phyloP scores from a whole-genome alignment of 2,888 invertebrate genomes.

The Sinopyrophorus schimmeli region DNA sequence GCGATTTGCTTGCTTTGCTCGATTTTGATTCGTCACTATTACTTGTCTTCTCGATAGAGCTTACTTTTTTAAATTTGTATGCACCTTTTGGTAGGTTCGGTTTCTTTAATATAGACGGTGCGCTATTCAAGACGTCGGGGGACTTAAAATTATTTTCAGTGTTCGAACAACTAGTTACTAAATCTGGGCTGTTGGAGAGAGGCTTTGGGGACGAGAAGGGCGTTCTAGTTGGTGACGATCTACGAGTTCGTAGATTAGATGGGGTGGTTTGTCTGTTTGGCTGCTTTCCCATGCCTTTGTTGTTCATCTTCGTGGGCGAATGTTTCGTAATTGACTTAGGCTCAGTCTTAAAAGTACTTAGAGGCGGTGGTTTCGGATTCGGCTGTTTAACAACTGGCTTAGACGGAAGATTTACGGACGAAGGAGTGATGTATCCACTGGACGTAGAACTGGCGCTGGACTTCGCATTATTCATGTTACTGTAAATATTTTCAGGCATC shows the following conservation, averaged over 20 bases:
- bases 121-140: constrained; percentile 64
- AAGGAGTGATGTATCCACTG: constrained; percentile 74
- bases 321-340: no score
- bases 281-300: constrained; percentile 26
- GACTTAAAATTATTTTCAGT: constrained; percentile 55
- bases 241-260: constrained; percentile 56
- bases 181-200: constrained; percentile 67
- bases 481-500: constrained; percentile 65
- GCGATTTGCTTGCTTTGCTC: constrained; percentile 29
- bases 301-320: no score
- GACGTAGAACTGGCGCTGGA: constrained; percentile 66
- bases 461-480: constrained; percentile 63
- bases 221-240: constrained; percentile 47
- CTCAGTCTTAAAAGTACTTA: constrained; percentile 46
- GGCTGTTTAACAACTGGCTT: no score
- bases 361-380: no score
- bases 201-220: constrained; percentile 43
- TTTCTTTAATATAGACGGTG: constrained; percentile 47
- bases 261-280: constrained; percentile 51
- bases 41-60: constrained; percentile 37
- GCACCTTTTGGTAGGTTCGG: constrained; percentile 53
- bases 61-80: no score
- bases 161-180: constrained; percentile 72
- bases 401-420: constrained; percentile 69
- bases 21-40: constrained; percentile 35